phyloP scores from a whole-genome alignment of 2,113 vertebrate species.

The Leptosomus discolor region DNA sequence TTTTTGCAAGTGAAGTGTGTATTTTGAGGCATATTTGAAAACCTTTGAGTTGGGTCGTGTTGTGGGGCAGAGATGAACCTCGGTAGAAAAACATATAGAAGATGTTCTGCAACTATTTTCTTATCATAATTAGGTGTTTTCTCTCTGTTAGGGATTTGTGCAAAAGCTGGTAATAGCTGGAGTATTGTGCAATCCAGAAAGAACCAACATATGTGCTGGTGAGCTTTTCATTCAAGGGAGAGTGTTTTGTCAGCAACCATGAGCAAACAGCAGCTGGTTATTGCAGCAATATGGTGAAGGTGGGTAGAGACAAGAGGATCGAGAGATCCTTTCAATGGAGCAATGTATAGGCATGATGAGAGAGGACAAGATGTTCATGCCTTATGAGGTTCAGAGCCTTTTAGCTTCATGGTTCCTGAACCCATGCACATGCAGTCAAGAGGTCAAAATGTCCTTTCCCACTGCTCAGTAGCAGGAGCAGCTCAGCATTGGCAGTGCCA shows the following conservation, averaged over 20 bases:
- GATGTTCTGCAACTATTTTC: not conserved
- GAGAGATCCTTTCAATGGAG: not conserved
- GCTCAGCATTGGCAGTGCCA: not conserved
- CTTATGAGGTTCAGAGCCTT: not conserved
- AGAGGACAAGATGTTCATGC: not conserved
- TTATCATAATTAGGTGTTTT: not conserved
- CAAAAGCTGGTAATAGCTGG: not conserved
- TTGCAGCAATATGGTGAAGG: not conserved
- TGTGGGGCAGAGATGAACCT: not conserved
- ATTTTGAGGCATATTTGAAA: not conserved
- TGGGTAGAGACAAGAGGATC: not conserved
- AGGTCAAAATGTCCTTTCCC: not conserved
- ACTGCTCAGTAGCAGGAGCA: not conserved
- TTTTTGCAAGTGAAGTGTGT: not conserved
- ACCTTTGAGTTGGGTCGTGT: not conserved
- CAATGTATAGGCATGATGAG: not conserved
- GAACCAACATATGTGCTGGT: accelerated
- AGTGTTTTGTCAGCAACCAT: not conserved
- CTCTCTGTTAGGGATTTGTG: not conserved
- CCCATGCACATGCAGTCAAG: not conserved
- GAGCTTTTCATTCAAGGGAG: not conserved
- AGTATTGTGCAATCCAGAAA: not conserved
- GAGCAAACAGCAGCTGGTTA: not conserved
- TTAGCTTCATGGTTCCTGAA: not conserved
- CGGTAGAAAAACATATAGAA: not conserved